Percentiles rank a stretch among this genome's conserved stretches.
These are phyloP conservation scores for Mugil cephalus DNA, from an alignment of 2,113 vertebrate genomes.

Conservation along the genomic window DNA sequence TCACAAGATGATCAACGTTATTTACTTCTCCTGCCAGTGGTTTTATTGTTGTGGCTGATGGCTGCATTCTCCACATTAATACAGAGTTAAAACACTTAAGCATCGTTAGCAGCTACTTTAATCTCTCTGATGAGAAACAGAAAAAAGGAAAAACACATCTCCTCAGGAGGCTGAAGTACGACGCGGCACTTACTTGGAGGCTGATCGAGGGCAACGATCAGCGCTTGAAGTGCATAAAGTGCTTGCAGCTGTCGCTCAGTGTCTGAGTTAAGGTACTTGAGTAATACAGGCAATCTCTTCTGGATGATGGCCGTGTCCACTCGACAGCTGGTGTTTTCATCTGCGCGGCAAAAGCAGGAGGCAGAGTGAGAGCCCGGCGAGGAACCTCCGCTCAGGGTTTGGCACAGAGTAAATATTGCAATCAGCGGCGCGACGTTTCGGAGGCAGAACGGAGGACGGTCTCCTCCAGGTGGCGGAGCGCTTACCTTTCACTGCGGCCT, in stretches of 20 bases:
- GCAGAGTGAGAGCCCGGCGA: slow-evolving; percentile 18
- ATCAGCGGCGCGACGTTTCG: neutral
- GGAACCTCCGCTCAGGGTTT: slow-evolving; percentile 1
- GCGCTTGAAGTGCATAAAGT: slow-evolving; percentile 99
- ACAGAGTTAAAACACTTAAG: neutral
- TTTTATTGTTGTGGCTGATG: too few relatives aligned
- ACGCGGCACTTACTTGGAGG: slow-evolving; percentile 93
- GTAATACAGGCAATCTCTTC: slow-evolving; percentile 95
- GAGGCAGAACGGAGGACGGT: neutral
- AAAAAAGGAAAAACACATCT: neutral
- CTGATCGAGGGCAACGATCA: slow-evolving; percentile 97
- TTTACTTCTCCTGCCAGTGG: too few relatives aligned
- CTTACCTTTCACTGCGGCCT: slow-evolving; percentile 97
- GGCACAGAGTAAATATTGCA: slow-evolving; percentile 25
- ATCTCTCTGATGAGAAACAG: neutral
- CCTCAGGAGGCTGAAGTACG: neutral
- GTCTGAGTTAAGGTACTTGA: slow-evolving; percentile 99
- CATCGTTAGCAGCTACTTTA: neutral
- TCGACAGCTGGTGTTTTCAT: slow-evolving; percentile 91
- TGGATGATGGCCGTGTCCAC: slow-evolving; percentile 97
- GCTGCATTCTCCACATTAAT: neutral
- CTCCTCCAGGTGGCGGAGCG: slow-evolving; percentile 32
- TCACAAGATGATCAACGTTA: too few relatives aligned
- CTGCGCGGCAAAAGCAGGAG: slow-evolving; percentile 76
- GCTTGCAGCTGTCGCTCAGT: slow-evolving; percentile 99